Percentiles rank a stretch among this genome's conserved stretches.
Conservation (phyloP, 2,888 invertebrate species). For the Machimus atricapillus region DNA sequence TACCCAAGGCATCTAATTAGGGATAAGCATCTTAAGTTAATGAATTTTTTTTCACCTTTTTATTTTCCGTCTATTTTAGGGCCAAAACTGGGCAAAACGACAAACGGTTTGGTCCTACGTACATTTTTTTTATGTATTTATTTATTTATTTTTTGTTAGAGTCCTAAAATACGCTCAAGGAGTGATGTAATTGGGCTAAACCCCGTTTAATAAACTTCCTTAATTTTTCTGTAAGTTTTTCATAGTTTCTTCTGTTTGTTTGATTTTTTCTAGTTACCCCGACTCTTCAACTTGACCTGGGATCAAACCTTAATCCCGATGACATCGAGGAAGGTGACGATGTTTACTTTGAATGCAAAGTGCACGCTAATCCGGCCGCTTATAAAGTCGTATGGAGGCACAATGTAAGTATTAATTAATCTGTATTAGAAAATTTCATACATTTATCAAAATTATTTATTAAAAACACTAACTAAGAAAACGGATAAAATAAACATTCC, state of each 20-base stretch:
- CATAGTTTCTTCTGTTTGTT: not conserved
- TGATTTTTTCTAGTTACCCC: slow-evolving; percentile 68
- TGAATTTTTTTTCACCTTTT: slow-evolving; percentile 28
- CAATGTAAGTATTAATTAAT: slow-evolving; percentile 69
- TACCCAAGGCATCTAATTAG: slow-evolving; percentile 39
- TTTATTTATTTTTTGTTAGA: not conserved
- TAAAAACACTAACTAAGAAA: too few relatives aligned
- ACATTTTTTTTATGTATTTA: not conserved
- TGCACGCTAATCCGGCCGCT: slow-evolving; percentile 77
- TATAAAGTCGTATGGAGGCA: slow-evolving; percentile 84
- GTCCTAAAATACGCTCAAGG: not conserved
- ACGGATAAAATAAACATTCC: too few relatives aligned
- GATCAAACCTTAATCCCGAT: slow-evolving; percentile 77
- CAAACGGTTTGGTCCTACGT: not conserved
- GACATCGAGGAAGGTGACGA: slow-evolving; percentile 83
- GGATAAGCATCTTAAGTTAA: slow-evolving; percentile 45
- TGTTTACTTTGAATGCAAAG: slow-evolving; percentile 82
- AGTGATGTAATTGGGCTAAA: not conserved
- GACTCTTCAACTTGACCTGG: slow-evolving; percentile 72
- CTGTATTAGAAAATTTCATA: too few relatives aligned
- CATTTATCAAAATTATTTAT: too few relatives aligned
- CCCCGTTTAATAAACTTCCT: not conserved
- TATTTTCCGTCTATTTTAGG: not conserved
- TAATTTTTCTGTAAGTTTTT: not conserved
- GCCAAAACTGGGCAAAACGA: not conserved